These are phyloP conservation scores for Gallinago stenura DNA, from an alignment of 2,797 vertebrate species.

Conservation along the genomic window DNA sequence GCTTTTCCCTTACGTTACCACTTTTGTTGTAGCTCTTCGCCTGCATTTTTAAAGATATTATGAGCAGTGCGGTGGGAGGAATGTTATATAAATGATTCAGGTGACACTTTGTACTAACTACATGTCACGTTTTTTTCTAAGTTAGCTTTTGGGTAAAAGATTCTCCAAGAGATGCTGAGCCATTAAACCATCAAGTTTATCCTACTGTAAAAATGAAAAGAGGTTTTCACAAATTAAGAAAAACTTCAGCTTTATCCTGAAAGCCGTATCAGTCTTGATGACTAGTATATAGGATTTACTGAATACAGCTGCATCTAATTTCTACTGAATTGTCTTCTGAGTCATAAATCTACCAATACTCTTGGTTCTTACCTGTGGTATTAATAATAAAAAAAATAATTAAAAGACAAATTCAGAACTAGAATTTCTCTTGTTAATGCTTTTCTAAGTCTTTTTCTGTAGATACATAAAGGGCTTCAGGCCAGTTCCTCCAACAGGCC, in stretches of 20 bases:
- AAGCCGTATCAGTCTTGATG: background rate
- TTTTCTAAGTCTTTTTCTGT: background rate
- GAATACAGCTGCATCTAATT: background rate
- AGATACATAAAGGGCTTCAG: background rate
- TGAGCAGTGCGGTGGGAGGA: conserved; percentile 49
- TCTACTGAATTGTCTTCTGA: conserved; percentile 30
- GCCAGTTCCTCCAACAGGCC: background rate
- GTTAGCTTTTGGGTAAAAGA: conserved; percentile 36
- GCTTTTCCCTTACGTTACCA: conserved; percentile 42
- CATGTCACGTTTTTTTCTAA: conserved; percentile 30
- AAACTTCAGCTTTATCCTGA: conserved; percentile 2
- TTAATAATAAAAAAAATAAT: background rate
- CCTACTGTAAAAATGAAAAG: background rate
- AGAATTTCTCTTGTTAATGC: background rate
- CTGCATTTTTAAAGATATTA: conserved; percentile 47
- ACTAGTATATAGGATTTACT: background rate
- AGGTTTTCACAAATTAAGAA: background rate
- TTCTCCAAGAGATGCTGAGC: conserved; percentile 31
- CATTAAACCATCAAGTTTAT: background rate
- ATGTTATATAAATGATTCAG: conserved; percentile 57
- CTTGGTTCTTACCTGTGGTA: conserved; percentile 1
- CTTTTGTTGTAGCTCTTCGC: conserved; percentile 40
- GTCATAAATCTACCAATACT: background rate
- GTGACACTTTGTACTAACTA: conserved; percentile 50
- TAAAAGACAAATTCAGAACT: conserved; percentile 15